Conservation (phyloP, 2,113 vertebrate genomes). For the Montifringilla adamsi region DNA sequence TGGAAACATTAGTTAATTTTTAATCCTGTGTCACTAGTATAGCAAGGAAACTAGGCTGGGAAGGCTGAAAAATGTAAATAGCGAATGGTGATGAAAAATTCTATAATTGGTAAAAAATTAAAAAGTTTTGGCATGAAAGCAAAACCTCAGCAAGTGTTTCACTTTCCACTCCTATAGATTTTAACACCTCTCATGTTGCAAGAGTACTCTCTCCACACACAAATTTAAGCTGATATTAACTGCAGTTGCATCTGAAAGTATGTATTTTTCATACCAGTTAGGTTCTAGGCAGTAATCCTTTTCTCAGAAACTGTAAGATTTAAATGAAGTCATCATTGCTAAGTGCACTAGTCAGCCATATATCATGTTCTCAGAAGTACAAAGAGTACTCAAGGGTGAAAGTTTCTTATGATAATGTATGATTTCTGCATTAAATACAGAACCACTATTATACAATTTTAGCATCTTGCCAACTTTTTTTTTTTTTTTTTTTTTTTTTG, state of each 20-base stretch:
- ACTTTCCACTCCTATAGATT: neutral
- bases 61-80: neutral
- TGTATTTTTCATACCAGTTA: neutral
- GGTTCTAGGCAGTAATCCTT: conserved; percentile 36
- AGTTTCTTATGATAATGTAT: conserved; percentile 29
- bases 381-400: conserved; percentile 47
- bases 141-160: neutral
- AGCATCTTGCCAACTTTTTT: neutral
- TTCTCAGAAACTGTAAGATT: conserved; percentile 49
- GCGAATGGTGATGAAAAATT: neutral
- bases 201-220: neutral
- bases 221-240: neutral
- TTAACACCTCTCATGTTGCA: neutral
- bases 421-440: conserved; percentile 42
- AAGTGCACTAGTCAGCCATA: conserved; percentile 2
- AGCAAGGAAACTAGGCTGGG: neutral
- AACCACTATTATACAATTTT: conserved; percentile 30
- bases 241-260: conserved; percentile 22
- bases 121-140: neutral
- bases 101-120: neutral
- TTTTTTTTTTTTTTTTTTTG: neutral
- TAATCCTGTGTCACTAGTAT: neutral
- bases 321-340: conserved; percentile 35
- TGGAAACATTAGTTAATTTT: neutral
- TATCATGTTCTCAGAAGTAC: conserved; percentile 45